A percentile compares a stretch with the other conserved stretches of the same genome.
Evolutionary conservation across 23 tunicate species (phyloP).

Genomic region (Diplosoma virens): DNA sequence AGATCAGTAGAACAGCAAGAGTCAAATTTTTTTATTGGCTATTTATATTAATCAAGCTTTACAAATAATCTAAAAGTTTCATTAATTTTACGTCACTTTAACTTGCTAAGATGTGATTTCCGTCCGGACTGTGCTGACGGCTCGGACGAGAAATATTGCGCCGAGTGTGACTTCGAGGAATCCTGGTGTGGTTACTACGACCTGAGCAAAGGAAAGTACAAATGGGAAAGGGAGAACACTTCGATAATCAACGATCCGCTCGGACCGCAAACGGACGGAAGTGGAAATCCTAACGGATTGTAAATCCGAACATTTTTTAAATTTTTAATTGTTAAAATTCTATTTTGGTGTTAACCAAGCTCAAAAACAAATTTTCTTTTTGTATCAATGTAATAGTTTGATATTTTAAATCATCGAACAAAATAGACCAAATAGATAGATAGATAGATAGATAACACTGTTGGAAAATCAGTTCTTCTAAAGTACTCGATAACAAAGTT

Average conservation of each 20-base stretch:
- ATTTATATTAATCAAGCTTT: too few relatives aligned
- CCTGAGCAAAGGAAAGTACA: slow-evolving; percentile 75
- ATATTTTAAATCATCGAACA: neutral
- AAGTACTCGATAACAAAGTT: too few relatives aligned
- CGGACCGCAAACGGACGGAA: slow-evolving; percentile 79
- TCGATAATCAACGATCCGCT: slow-evolving; percentile 60
- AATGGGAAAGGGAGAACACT: slow-evolving; percentile 72
- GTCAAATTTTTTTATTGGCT: too few relatives aligned
- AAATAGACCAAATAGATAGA: neutral
- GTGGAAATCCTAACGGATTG: slow-evolving; percentile 68
- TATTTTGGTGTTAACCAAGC: too few relatives aligned
- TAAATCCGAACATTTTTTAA: too few relatives aligned
- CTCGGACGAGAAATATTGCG: slow-evolving; percentile 76
- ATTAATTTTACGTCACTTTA: neutral
- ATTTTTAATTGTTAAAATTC: too few relatives aligned
- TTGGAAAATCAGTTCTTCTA: too few relatives aligned
- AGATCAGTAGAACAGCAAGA: too few relatives aligned
- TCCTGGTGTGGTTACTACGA: slow-evolving; percentile 74
- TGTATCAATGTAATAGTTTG: too few relatives aligned
- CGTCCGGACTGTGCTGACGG: slow-evolving; percentile 61
- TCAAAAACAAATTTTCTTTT: too few relatives aligned
- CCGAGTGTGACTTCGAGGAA: slow-evolving; percentile 73
- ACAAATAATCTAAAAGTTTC: neutral
- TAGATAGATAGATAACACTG: too few relatives aligned
- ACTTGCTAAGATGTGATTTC: slow-evolving; percentile 83